phyloP scores from a whole-genome alignment of 1,140 invertebrate species.

The Halotydeus destructor region DNA sequence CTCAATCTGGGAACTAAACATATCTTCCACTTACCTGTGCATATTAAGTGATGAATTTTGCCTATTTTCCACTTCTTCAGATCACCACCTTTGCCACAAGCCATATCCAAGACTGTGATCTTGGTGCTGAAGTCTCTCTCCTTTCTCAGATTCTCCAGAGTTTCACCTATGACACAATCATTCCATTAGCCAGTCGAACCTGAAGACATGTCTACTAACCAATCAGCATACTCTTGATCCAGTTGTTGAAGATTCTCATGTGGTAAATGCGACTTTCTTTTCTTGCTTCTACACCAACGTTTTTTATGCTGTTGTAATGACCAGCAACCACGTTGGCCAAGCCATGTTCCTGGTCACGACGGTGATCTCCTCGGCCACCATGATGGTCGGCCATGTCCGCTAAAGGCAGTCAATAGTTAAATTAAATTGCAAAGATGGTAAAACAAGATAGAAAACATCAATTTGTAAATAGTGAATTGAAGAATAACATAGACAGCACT shows the following conservation, averaged over 20 bases:
- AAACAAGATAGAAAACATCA: too few species aligned
- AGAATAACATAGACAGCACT: too few species aligned
- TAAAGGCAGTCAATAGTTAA: too few species aligned
- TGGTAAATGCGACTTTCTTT: constrained; percentile 71
- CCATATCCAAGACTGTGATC: constrained; percentile 34
- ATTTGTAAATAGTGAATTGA: too few species aligned
- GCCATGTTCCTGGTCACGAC: not conserved
- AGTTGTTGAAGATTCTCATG: constrained; percentile 94
- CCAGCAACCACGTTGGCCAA: constrained; percentile 40
- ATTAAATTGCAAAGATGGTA: too few species aligned
- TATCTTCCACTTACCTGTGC: constrained; percentile 33
- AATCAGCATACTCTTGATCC: constrained; percentile 90
- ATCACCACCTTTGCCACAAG: constrained; percentile 87
- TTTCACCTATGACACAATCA: not conserved
- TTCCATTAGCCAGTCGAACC: not conserved
- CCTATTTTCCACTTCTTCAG: constrained; percentile 81
- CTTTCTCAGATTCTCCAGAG: not conserved
- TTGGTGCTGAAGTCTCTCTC: not conserved
- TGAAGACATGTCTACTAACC: constrained; percentile 27
- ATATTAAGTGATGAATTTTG: constrained; percentile 61
- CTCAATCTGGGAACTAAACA: constrained; percentile 1
- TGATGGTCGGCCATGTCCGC: too few species aligned
- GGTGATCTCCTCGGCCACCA: too few species aligned
- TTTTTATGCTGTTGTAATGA: constrained; percentile 63
- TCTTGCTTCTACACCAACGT: constrained; percentile 52